Percentiles rank a stretch among this genome's conserved stretches.
Conservation (phyloP, 1,140 invertebrate genomes). For the Heterodera carotae region DNA sequence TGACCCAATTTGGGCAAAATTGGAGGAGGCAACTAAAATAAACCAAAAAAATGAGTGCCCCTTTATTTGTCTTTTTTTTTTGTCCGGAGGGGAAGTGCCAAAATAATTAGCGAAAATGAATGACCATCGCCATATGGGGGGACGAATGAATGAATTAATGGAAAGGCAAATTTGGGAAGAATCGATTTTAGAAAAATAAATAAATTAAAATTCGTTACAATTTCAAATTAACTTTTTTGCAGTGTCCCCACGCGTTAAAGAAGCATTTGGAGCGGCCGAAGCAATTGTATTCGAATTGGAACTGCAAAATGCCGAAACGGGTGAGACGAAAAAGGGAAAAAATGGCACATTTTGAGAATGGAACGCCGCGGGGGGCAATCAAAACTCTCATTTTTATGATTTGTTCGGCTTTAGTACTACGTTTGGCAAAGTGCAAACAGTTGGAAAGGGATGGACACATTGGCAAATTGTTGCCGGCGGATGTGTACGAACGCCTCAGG, state of each 20-base stretch:
- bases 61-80: too few relatives aligned
- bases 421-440: slow-evolving; percentile 26
- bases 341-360: background rate
- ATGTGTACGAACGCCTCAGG: slow-evolving; percentile 20
- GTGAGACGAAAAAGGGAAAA: background rate
- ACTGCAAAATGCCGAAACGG: slow-evolving; percentile 37
- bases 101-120: too few relatives aligned
- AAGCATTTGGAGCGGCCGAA: slow-evolving; percentile 31
- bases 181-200: background rate
- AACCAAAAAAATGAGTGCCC: too few relatives aligned
- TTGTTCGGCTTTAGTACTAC: slow-evolving; percentile 3
- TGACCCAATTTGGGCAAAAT: slow-evolving; percentile 19
- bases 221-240: slow-evolving; percentile 18
- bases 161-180: background rate
- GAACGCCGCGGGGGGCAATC: background rate
- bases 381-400: too few relatives aligned
- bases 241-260: slow-evolving; percentile 36
- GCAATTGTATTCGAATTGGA: slow-evolving; percentile 43
- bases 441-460: slow-evolving; percentile 16
- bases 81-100: too few relatives aligned
- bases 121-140: too few relatives aligned
- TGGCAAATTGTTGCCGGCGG: slow-evolving; percentile 13
- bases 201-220: slow-evolving; percentile 4
- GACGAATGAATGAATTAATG: too few relatives aligned
- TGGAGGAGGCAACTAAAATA: background rate